These are phyloP conservation scores for Diarsia brunnea DNA, from an alignment of 2,888 invertebrate species.

Conservation along the genomic window DNA sequence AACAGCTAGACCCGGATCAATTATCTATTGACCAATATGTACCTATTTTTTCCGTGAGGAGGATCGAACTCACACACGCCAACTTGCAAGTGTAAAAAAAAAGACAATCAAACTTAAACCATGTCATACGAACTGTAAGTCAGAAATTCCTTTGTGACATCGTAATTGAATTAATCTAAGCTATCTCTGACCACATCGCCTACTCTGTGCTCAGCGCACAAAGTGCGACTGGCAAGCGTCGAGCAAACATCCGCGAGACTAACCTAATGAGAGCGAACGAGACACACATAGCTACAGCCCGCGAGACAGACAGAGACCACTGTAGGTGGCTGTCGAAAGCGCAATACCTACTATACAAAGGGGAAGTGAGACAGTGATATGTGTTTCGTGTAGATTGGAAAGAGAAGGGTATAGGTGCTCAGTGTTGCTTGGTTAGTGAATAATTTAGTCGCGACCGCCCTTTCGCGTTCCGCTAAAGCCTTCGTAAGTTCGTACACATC, in stretches of 20 bases:
- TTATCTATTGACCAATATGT: no score
- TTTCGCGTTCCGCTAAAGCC: constrained; percentile 76
- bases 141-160: neutral
- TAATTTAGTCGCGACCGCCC: constrained; percentile 88
- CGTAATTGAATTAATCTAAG: neutral
- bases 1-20: no score
- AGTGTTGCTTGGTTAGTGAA: constrained; percentile 85
- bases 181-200: constrained; percentile 50
- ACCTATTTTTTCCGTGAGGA: no score
- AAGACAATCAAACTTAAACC: neutral
- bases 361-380: constrained; percentile 71
- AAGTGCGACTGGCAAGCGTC: constrained; percentile 88
- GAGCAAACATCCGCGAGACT: constrained; percentile 86
- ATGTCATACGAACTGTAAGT: neutral
- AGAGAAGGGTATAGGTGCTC: constrained; percentile 80
- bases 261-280: constrained; percentile 89
- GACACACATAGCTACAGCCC: constrained; percentile 71
- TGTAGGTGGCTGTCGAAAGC: constrained; percentile 88
- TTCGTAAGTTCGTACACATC: constrained; percentile 64
- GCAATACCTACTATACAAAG: constrained; percentile 83
- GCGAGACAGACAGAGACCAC: constrained; percentile 75
- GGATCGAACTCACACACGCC: neutral
- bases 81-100: neutral
- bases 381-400: constrained; percentile 53
- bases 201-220: constrained; percentile 76